phyloP scores from a whole-genome alignment of 2,113 vertebrate genomes.

The Phocoena sinus region DNA sequence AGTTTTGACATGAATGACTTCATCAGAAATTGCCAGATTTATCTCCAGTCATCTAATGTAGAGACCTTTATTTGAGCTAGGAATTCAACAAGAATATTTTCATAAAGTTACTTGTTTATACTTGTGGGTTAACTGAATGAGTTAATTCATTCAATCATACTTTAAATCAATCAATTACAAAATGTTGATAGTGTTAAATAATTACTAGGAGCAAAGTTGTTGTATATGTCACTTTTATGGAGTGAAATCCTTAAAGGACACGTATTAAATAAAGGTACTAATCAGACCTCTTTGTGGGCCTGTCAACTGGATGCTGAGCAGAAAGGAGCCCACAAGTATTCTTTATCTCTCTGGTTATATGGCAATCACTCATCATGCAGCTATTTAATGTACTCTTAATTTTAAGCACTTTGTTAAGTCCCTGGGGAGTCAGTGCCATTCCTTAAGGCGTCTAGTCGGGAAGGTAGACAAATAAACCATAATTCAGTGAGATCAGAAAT shows the following conservation, averaged over 20 bases:
- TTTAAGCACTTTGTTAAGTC: background rate
- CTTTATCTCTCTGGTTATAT: background rate
- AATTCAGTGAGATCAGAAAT: background rate
- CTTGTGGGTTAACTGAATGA: background rate
- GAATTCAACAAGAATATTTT: background rate
- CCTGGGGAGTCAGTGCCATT: background rate
- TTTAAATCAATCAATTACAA: background rate
- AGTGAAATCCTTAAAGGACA: background rate
- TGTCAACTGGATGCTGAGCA: background rate
- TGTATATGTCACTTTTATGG: background rate
- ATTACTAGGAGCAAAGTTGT: background rate
- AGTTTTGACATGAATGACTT: background rate
- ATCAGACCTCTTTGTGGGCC: background rate
- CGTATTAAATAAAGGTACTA: background rate
- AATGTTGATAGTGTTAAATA: background rate
- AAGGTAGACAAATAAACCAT: background rate
- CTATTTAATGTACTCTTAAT: background rate
- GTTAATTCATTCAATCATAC: background rate
- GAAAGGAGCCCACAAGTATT: background rate
- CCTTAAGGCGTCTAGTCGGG: background rate
- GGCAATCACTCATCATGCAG: background rate
- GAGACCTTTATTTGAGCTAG: background rate
- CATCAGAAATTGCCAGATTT: background rate
- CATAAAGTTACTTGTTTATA: background rate
- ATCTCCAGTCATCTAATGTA: background rate